Evolutionary conservation across 1,140 invertebrate genomes (phyloP), one percentile per base, ranked within the genome.

Genomic region (Drosophila pseudoananassae): DNA sequence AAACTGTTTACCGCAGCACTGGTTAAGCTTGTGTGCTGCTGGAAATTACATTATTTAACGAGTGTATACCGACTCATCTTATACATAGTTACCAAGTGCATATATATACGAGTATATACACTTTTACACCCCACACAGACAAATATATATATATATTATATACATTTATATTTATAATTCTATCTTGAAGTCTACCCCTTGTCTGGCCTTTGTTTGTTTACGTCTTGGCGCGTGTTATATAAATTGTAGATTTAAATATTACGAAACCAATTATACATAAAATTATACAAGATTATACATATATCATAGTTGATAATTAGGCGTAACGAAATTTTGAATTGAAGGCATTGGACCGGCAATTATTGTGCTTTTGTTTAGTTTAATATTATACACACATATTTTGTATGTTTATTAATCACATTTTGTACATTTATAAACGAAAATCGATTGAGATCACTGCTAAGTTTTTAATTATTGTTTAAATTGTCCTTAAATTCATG

Each of bases 391-490:
- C 6, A 1, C 6, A 1, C 6, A 5, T 27, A 85, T 78, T 85
- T 85, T 76, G 82, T 47, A 85, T 88, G 82, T 88, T 85, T 85
- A 82, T 81, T 85, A 75, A 78, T 78, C 87, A 82, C 78, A 78
- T 82, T 85, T 85, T 85, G 82, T 85, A 85, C 81, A 87, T 85
- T 87, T 68, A 54, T 87, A 73, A 74, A 87, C 10, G 40, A 6
- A 7, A 82, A 70, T n/a, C 36, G 80, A 80, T 77, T 66, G 55
- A 79, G 76, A 73, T 85, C 81, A 84, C 74, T 77, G 68, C 59
- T 84, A 88, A 87, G 78, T 85, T 85, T 87, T 85, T 87, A 82
- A 82, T 85, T 88, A 87, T 85, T 84, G 77, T 84, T 84, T 75
- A 78, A 78, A 68, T 68, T 74, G 57, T 87, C 83, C 74, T 81